phyloP scores from a whole-genome alignment of 2,888 invertebrate species.

The Neoitamus cyanurus region DNA sequence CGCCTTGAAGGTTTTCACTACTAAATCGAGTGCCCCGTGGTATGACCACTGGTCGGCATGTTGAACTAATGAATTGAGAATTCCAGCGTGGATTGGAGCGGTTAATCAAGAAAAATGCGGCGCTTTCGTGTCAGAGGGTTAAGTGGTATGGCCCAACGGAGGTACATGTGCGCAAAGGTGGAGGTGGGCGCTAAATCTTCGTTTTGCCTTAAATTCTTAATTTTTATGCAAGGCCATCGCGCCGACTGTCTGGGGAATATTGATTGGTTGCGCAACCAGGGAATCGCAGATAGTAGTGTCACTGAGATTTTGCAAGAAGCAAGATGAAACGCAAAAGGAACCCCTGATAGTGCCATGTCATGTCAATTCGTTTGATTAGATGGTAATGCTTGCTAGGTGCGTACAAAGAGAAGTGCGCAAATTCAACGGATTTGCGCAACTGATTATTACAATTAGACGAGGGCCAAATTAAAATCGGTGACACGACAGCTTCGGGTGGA shows the following conservation, averaged over 20 bases:
- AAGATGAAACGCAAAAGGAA: not conserved
- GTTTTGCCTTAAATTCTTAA: constrained; percentile 13
- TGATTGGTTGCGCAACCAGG: not conserved
- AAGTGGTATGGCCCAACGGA: not conserved
- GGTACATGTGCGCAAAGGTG: not conserved
- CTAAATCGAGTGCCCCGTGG: not conserved
- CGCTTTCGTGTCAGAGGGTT: not conserved
- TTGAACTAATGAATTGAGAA: not conserved
- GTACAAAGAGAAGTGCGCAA: not conserved
- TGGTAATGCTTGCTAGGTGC: not conserved
- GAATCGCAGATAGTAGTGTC: not conserved
- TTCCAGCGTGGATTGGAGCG: not conserved
- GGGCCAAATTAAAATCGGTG: not conserved
- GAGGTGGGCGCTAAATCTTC: constrained; percentile 15
- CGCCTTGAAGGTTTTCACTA: not conserved
- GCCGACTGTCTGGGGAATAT: not conserved
- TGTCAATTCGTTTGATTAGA: not conserved
- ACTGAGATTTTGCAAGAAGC: not conserved
- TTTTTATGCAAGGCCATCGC: not conserved
- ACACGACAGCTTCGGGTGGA: not conserved
- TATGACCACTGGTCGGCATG: not conserved
- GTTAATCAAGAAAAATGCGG: constrained; percentile 16
- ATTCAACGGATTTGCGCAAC: not conserved
- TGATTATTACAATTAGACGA: not conserved
- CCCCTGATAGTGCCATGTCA: not conserved